A percentile compares a stretch with the other conserved stretches of the same genome.
phyloP scores from a whole-genome alignment of 64 coral and sea anemone species.

The Astreopora myriophthalma region DNA sequence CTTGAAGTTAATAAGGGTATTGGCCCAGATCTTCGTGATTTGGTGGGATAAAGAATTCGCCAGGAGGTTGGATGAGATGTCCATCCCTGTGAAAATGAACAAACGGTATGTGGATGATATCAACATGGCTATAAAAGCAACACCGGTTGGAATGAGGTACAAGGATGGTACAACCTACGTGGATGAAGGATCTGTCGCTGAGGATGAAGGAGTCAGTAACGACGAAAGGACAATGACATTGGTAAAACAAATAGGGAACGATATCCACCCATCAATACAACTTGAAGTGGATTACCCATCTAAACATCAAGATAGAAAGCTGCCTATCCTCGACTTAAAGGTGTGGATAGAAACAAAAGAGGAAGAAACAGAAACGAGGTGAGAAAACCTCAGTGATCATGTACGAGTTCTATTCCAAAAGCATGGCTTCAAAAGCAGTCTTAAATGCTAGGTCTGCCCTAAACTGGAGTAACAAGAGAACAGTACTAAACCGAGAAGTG shows the following conservation, averaged over 20 bases:
- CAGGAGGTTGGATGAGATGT: background rate
- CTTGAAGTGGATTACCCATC: conserved; percentile 33
- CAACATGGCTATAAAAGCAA: background rate
- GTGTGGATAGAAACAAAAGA: conserved; percentile 42
- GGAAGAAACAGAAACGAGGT: background rate
- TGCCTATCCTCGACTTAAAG: conserved; percentile 67
- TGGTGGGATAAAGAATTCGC: conserved; percentile 18
- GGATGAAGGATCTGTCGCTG: background rate
- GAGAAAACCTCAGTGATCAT: background rate
- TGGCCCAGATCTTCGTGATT: too few relatives aligned
- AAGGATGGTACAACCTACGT: background rate
- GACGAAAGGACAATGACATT: conserved; percentile 29
- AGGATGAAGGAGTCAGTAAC: background rate
- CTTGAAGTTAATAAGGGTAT: background rate
- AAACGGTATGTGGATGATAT: background rate
- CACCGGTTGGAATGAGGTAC: background rate
- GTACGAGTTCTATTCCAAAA: conserved; percentile 56
- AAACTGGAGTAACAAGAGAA: too few relatives aligned
- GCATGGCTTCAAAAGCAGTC: conserved; percentile 26
- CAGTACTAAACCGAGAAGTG: conserved; percentile 43
- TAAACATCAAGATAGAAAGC: conserved; percentile 24
- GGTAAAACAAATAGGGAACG: conserved; percentile 14
- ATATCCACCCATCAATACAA: conserved; percentile 48
- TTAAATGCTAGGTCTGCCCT: too few relatives aligned
- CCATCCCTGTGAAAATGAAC: background rate